Conservation (phyloP, 2,113 vertebrate species). For the Tachysurus fulvidraco region DNA sequence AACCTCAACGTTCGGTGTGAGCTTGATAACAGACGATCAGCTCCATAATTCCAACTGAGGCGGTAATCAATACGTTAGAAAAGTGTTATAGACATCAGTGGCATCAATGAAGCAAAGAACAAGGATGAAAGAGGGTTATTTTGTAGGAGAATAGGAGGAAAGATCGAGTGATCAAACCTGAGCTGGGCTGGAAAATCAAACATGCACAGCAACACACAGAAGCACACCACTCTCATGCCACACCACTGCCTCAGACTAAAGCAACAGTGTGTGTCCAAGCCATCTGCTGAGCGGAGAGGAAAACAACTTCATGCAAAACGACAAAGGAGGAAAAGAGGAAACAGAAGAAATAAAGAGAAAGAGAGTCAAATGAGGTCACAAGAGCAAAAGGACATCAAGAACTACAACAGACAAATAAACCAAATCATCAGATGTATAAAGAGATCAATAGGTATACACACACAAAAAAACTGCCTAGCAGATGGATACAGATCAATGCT, state of each 20-base stretch:
- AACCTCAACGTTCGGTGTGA: slow-evolving; percentile 49
- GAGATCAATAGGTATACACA: slow-evolving; percentile 17
- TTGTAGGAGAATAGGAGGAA: slow-evolving; percentile 17
- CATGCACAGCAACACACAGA: slow-evolving; percentile 27
- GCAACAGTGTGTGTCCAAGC: slow-evolving; percentile 67
- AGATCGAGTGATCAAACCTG: slow-evolving; percentile 28
- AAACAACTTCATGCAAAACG: slow-evolving; percentile 55
- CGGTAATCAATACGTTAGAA: slow-evolving; percentile 67
- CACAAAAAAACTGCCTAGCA: neutral
- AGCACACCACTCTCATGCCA: slow-evolving; percentile 23
- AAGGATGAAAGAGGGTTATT: slow-evolving; percentile 43
- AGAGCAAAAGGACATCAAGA: neutral
- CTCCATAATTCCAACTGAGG: slow-evolving; percentile 64
- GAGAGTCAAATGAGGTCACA: slow-evolving; percentile 8
- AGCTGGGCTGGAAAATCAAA: slow-evolving; percentile 52
- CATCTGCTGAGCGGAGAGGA: slow-evolving; percentile 64
- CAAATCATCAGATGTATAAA: slow-evolving; percentile 19
- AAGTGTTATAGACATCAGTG: slow-evolving; percentile 63
- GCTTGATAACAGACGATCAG: slow-evolving; percentile 66
- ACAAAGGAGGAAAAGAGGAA: slow-evolving; percentile 22
- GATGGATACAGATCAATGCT: slow-evolving; percentile 8
- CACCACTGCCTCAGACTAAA: slow-evolving; percentile 52
- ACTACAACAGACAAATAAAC: neutral
- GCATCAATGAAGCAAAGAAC: slow-evolving; percentile 45
- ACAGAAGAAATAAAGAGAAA: neutral